phyloP scores from a whole-genome alignment of 2,888 invertebrate species.

The Tachina lurida region DNA sequence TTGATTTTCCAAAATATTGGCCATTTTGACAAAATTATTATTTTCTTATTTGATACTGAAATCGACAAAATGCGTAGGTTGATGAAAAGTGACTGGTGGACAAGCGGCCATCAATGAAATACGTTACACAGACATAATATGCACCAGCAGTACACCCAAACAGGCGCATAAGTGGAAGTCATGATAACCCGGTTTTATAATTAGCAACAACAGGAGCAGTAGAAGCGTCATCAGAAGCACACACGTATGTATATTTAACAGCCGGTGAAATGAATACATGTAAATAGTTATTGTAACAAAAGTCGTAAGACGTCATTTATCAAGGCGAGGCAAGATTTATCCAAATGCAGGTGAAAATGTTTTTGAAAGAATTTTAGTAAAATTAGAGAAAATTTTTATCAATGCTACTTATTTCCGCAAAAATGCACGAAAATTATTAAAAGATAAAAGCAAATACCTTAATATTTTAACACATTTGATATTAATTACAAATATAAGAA shows the following conservation, averaged over 20 bases:
- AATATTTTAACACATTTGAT: constrained; percentile 22
- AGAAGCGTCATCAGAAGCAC: constrained; percentile 23
- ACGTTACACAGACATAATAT: constrained; percentile 28
- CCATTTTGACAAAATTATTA: constrained; percentile 83
- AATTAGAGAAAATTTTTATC: constrained; percentile 7
- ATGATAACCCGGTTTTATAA: constrained; percentile 57
- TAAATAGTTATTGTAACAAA: constrained; percentile 53
- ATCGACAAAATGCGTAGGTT: constrained; percentile 60
- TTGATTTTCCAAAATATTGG: constrained; percentile 87
- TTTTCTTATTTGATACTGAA: constrained; percentile 23
- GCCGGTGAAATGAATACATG: constrained; percentile 62
- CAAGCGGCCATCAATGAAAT: constrained; percentile 29
- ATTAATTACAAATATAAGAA: constrained; percentile 29
- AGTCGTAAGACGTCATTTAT: constrained; percentile 60
- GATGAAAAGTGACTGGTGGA: constrained; percentile 44
- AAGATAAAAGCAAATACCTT: constrained; percentile 50
- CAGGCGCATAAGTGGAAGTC: constrained; percentile 28
- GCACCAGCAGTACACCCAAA: constrained; percentile 50
- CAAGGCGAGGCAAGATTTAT: constrained; percentile 63
- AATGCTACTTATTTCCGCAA: neutral
- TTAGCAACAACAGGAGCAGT: constrained; percentile 24
- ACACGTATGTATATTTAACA: constrained; percentile 50
- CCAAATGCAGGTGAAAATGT: constrained; percentile 65
- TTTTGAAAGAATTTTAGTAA: constrained; percentile 35
- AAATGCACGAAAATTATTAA: constrained; percentile 25